A percentile compares a stretch with the other conserved stretches of the same genome.
Conservation (phyloP, 2,113 vertebrate genomes). For the Merops nubicus region DNA sequence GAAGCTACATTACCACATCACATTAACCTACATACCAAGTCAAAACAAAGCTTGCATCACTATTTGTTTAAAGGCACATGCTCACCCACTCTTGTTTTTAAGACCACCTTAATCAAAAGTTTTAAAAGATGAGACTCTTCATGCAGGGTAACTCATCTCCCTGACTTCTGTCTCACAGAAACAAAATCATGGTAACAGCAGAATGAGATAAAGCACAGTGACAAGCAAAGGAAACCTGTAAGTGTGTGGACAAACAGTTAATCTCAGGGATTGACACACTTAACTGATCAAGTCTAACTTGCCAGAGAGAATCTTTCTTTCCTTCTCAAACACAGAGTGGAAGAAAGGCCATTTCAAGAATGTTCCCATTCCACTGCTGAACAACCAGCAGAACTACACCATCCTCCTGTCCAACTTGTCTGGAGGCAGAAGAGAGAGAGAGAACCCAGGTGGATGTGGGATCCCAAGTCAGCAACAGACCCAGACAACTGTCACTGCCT, state of each 20-base stretch:
- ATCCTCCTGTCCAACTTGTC: not conserved
- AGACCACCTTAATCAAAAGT: not conserved
- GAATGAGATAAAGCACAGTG: not conserved
- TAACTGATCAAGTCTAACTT: not conserved
- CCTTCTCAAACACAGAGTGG: not conserved
- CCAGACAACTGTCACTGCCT: not conserved
- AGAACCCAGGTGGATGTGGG: not conserved
- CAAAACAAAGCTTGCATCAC: not conserved
- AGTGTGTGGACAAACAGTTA: accelerated
- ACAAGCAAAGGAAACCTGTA: not conserved
- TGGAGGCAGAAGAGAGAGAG: not conserved
- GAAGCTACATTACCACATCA: not conserved
- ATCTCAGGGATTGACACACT: not conserved
- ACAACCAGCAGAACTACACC: not conserved
- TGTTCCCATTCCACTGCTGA: not conserved
- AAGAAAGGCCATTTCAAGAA: not conserved
- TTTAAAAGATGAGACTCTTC: not conserved
- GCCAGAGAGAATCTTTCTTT: not conserved
- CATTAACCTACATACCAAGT: not conserved
- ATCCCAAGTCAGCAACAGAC: not conserved
- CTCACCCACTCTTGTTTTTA: not conserved
- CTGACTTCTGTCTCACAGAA: not conserved
- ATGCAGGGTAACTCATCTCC: not conserved
- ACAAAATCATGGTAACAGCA: not conserved
- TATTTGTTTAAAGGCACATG: not conserved